phyloP scores from a whole-genome alignment of 2,113 vertebrate species.

The Epinephelus fuscoguttatus region DNA sequence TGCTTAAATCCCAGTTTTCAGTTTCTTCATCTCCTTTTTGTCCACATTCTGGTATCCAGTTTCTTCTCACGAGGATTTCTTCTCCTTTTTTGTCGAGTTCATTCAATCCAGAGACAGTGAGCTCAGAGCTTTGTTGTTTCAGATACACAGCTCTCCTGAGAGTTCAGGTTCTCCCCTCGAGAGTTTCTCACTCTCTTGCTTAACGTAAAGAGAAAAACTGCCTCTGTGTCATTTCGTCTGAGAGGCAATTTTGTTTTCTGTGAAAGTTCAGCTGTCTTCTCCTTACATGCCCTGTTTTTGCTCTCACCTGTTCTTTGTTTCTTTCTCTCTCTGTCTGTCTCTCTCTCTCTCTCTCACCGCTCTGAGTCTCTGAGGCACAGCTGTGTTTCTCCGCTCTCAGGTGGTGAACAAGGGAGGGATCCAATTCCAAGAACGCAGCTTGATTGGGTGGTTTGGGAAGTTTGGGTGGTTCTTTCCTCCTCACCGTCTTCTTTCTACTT shows the following conservation, averaged over 20 bases:
- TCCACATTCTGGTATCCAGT: constrained; percentile 53
- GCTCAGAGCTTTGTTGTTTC: constrained; percentile 68
- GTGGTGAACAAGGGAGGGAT: constrained; percentile 80
- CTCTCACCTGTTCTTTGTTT: constrained; percentile 56
- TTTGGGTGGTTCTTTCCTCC: constrained; percentile 74
- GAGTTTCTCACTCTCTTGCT: constrained; percentile 20
- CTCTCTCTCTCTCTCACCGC: background rate
- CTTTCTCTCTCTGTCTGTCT: constrained; percentile 28
- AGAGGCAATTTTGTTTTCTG: constrained; percentile 14
- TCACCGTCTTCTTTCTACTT: constrained; percentile 21
- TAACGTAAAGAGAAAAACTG: background rate
- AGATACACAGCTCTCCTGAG: constrained; percentile 51
- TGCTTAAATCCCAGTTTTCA: constrained; percentile 28
- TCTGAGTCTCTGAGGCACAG: constrained; percentile 68
- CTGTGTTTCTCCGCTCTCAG: constrained; percentile 75
- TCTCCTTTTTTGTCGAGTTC: constrained; percentile 49
- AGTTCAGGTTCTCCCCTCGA: constrained; percentile 40
- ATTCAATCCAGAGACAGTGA: constrained; percentile 62
- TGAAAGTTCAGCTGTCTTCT: constrained; percentile 29
- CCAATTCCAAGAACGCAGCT: constrained; percentile 61
- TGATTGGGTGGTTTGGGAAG: constrained; percentile 80
- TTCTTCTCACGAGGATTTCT: constrained; percentile 37
- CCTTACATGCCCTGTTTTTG: constrained; percentile 16
- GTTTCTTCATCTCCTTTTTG: constrained; percentile 38
- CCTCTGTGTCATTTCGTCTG: constrained; percentile 14